Evolutionary conservation across 2,888 invertebrate genomes (phyloP).

Genomic region (Tenthredo livida): DNA sequence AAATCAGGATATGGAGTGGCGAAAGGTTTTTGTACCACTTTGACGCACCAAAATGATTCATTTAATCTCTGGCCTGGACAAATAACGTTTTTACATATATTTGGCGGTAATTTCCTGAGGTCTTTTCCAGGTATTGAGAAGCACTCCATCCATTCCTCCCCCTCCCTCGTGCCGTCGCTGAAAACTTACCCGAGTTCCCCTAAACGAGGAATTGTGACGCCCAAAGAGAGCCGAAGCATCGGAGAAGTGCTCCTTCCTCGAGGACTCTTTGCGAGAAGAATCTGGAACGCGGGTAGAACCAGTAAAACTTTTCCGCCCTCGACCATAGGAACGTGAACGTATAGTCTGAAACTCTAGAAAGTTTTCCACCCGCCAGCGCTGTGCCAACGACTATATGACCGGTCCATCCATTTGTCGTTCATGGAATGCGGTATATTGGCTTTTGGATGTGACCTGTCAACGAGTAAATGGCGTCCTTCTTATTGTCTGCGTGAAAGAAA

Average conservation of each 20-base stretch:
- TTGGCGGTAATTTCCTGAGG: neutral
- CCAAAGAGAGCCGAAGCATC: neutral
- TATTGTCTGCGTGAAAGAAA: slow-evolving; percentile 33
- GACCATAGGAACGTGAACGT: neutral
- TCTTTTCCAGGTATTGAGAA: neutral
- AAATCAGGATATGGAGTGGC: neutral
- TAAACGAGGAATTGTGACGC: slow-evolving; percentile 12
- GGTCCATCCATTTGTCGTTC: slow-evolving; percentile 43
- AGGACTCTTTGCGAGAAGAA: neutral
- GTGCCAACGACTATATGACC: slow-evolving; percentile 7
- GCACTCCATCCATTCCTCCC: neutral
- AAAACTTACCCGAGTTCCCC: slow-evolving; percentile 6
- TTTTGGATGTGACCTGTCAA: slow-evolving; percentile 8
- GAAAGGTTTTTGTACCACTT: neutral
- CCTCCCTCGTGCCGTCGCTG: neutral
- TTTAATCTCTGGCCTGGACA: neutral
- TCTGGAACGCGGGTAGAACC: neutral
- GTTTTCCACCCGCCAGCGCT: neutral
- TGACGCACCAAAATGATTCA: neutral
- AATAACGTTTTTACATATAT: neutral
- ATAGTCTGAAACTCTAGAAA: neutral
- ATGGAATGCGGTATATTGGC: slow-evolving; percentile 33
- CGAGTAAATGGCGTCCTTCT: neutral
- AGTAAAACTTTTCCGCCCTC: slow-evolving; percentile 6
- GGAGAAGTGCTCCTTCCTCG: neutral